Evolutionary conservation across 2,113 vertebrate genomes (phyloP).

Genomic region (Vulpes vulpes): DNA sequence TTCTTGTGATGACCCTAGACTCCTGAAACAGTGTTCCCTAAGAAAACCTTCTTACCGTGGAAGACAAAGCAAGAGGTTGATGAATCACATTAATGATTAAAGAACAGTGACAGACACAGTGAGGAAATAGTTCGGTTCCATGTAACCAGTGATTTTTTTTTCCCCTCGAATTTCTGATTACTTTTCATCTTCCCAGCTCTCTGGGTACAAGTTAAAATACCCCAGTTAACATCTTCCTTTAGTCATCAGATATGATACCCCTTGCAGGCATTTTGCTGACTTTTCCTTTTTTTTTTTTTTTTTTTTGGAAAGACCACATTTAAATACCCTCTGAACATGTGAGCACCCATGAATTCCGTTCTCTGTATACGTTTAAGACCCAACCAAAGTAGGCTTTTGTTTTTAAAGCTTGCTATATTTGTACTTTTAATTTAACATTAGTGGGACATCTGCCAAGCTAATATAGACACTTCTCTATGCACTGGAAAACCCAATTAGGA

Average conservation of each 20-base stretch:
- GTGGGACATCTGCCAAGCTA: conserved; percentile 85
- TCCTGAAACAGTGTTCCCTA: neutral
- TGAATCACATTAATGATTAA: neutral
- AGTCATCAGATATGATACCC: neutral
- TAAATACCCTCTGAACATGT: conserved; percentile 44
- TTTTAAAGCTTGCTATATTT: conserved; percentile 79
- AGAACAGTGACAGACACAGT: neutral
- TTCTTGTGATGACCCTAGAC: neutral
- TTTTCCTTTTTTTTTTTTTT: neutral
- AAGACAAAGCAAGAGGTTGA: neutral
- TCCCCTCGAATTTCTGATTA: neutral
- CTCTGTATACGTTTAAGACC: conserved; percentile 49
- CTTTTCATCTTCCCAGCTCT: neutral
- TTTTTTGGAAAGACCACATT: neutral
- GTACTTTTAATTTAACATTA: conserved; percentile 86
- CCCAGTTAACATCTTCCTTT: too few species aligned
- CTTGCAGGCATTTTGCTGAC: neutral
- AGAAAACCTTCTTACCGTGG: neutral
- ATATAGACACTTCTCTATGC: conserved; percentile 84
- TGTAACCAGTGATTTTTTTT: neutral
- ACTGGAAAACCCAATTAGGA: conserved; percentile 90
- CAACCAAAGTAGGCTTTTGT: conserved; percentile 43
- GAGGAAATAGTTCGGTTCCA: neutral
- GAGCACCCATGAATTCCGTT: conserved; percentile 57
- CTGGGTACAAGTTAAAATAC: neutral